Conservation (phyloP, 2,888 invertebrate genomes). For the Uloborus plumipes region DNA sequence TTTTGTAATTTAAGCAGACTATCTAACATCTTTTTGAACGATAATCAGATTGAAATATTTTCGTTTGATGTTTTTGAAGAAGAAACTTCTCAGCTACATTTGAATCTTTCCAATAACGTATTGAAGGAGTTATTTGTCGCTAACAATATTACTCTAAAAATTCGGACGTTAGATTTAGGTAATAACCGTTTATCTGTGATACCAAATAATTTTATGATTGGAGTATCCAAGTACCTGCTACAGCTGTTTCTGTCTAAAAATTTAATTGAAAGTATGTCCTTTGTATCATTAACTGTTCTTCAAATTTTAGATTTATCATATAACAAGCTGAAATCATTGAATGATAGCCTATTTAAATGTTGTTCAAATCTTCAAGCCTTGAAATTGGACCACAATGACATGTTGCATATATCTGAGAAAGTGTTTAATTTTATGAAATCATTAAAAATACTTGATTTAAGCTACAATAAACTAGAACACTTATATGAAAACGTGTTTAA, state of each 20-base stretch:
- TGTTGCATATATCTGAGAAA: slow-evolving; percentile 10
- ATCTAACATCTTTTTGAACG: slow-evolving; percentile 83
- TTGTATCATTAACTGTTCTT: slow-evolving; percentile 4
- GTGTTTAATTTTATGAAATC: slow-evolving; percentile 9
- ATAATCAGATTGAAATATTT: slow-evolving; percentile 34
- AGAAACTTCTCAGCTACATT: slow-evolving; percentile 14
- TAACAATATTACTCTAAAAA: slow-evolving; percentile 12
- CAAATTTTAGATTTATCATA: slow-evolving; percentile 32
- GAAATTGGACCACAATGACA: slow-evolving; percentile 26
- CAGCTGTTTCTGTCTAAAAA: slow-evolving; percentile 33
- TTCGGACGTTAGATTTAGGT: slow-evolving; percentile 32
- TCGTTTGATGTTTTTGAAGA: slow-evolving; percentile 21
- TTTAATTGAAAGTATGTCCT: slow-evolving; percentile 17
- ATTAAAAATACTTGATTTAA: slow-evolving; percentile 37
- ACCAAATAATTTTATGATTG: slow-evolving; percentile 6
- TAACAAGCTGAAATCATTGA: slow-evolving; percentile 1
- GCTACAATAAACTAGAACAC: slow-evolving; percentile 19
- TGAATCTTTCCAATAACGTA: slow-evolving; percentile 40
- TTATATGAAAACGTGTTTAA: slow-evolving; percentile 19
- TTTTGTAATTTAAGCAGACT: slow-evolving; percentile 83
- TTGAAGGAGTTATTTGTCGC: neutral
- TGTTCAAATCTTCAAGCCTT: slow-evolving; percentile 31
- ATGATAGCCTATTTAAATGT: neutral
- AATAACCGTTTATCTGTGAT: slow-evolving; percentile 34
- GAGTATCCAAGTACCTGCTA: slow-evolving; percentile 19